phyloP scores from a whole-genome alignment of 2,888 invertebrate species.

The Dione juno region DNA sequence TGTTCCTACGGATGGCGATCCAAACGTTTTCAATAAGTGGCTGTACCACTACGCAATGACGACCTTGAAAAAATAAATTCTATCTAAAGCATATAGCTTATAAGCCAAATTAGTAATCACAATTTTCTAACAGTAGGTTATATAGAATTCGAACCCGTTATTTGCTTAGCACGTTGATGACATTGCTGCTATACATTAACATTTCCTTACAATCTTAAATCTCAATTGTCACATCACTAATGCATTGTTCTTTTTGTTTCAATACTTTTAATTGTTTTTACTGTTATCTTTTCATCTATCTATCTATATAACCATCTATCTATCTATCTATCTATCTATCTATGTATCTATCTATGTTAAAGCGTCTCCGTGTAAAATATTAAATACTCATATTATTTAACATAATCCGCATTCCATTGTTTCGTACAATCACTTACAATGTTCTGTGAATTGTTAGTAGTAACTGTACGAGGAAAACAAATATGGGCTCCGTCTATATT shows the following conservation, averaged over 20 bases:
- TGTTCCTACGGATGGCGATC: too few species aligned
- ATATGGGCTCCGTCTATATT: conserved; percentile 24
- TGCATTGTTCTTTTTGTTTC: too few species aligned
- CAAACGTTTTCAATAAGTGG: too few species aligned
- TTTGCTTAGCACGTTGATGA: not conserved
- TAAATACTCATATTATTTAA: conserved; percentile 18
- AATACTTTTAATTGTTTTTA: too few species aligned
- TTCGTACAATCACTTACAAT: conserved; percentile 35
- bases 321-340: too few species aligned
- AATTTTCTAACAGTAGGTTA: too few species aligned
- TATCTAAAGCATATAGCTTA: too few species aligned
- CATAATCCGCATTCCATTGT: conserved; percentile 42
- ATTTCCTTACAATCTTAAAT: not conserved
- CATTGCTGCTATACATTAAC: not conserved
- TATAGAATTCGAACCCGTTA: not conserved
- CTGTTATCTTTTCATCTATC: too few species aligned
- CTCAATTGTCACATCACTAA: too few species aligned
- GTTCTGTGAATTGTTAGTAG: conserved; percentile 38
- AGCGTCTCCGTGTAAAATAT: not conserved
- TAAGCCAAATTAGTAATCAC: too few species aligned
- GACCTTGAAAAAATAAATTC: too few species aligned
- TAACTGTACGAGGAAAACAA: conserved; percentile 39
- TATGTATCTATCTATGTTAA: not conserved
- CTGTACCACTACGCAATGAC: too few species aligned
- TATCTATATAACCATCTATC: not conserved